phyloP scores from a whole-genome alignment of 2,797 vertebrate species.

The Pempheris klunzingeri region DNA sequence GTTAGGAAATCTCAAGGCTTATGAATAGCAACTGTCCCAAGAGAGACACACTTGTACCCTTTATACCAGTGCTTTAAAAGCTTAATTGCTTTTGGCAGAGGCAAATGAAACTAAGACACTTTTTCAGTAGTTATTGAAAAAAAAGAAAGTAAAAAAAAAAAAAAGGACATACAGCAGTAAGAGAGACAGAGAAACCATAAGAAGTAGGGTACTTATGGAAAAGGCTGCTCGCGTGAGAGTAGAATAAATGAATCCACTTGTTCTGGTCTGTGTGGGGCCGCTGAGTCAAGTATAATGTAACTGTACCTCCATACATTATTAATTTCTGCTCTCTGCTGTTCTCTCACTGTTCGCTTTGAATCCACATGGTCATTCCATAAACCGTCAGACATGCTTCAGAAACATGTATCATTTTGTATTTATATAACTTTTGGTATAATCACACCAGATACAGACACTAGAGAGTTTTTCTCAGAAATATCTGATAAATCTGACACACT shows the following conservation, averaged over 20 bases:
- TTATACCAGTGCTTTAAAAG: constrained; percentile 34
- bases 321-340: not conserved
- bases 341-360: not conserved
- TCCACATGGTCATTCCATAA: too few relatives aligned
- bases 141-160: not conserved
- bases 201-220: too few relatives aligned
- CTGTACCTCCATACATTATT: not conserved
- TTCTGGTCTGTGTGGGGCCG: too few relatives aligned
- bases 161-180: not conserved
- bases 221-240: not conserved
- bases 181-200: not conserved
- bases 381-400: not conserved
- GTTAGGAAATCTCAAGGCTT: not conserved
- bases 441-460: constrained; percentile 85
- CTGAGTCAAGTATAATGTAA: not conserved
- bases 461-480: constrained; percentile 84
- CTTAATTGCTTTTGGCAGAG: not conserved
- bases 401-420: constrained; percentile 79
- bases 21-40: constrained; percentile 1
- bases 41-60: constrained; percentile 33
- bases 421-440: constrained; percentile 37
- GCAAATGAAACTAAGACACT: not conserved
- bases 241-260: not conserved
- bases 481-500: constrained; percentile 85
- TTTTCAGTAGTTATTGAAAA: not conserved